These are phyloP conservation scores for Laticauda colubrina DNA, from an alignment of 2,113 vertebrate species.

Conservation along the genomic window DNA sequence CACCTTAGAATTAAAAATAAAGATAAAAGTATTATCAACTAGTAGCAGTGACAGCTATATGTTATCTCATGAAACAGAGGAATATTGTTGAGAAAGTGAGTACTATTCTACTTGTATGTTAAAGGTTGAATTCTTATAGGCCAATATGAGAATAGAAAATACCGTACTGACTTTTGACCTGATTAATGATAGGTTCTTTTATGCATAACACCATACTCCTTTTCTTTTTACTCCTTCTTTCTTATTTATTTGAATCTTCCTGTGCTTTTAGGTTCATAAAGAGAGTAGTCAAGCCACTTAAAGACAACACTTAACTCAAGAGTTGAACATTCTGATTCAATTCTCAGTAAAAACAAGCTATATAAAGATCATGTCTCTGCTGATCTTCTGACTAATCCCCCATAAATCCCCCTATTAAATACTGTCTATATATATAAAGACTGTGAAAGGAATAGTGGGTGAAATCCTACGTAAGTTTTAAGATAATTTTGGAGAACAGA, in stretches of 20 bases:
- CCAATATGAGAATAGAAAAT: not conserved
- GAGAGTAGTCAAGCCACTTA: not conserved
- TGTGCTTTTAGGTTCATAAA: not conserved
- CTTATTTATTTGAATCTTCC: not conserved
- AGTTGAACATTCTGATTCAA: not conserved
- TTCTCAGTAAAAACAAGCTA: not conserved
- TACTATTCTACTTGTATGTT: not conserved
- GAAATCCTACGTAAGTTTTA: not conserved
- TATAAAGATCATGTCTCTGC: not conserved
- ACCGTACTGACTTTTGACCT: not conserved
- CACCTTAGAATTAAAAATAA: conserved; percentile 53
- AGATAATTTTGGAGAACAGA: not conserved
- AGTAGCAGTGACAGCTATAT: not conserved
- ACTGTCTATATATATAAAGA: not conserved
- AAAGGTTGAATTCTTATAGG: not conserved
- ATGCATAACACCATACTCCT: not conserved
- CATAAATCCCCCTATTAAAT: not conserved
- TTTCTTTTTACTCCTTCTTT: not conserved
- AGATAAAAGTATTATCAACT: not conserved
- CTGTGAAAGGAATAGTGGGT: not conserved
- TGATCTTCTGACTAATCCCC: not conserved
- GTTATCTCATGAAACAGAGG: not conserved
- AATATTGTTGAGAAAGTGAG: not conserved
- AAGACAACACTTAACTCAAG: not conserved
- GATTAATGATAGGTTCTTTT: not conserved